Percentiles rank a stretch among this genome's conserved stretches.
These are phyloP conservation scores for Drosophila parthenogenetica DNA, from an alignment of 2,888 invertebrate species.

Conservation along the genomic window DNA sequence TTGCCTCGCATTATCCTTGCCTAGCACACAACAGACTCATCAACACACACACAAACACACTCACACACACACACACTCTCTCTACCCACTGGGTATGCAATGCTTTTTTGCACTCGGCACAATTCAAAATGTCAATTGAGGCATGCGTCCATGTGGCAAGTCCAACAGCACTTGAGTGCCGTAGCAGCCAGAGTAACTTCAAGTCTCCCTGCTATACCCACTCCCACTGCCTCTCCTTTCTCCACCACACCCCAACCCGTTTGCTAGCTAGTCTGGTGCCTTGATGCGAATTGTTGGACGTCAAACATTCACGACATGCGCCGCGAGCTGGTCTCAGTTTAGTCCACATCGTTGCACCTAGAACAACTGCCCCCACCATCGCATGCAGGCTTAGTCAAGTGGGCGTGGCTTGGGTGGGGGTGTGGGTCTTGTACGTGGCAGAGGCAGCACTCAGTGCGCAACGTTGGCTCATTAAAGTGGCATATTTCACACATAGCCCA, in stretches of 20 bases:
- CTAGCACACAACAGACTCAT: conserved; percentile 55
- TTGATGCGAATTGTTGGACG: conserved; percentile 60
- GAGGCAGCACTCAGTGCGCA: conserved; percentile 69
- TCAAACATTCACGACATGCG: conserved; percentile 61
- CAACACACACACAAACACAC: conserved; percentile 2
- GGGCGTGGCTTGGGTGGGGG: conserved; percentile 29
- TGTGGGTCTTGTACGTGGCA: conserved; percentile 7
- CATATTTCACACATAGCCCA: conserved; percentile 77
- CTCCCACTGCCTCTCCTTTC: neutral
- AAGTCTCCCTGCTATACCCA: conserved; percentile 16
- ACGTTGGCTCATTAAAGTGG: conserved; percentile 77
- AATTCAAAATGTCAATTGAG: conserved; percentile 83
- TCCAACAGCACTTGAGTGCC: conserved; percentile 72
- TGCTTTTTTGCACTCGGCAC: conserved; percentile 74
- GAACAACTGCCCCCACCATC: conserved; percentile 56
- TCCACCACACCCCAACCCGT: neutral
- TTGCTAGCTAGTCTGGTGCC: conserved; percentile 21
- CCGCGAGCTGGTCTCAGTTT: conserved; percentile 63
- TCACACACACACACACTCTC: conserved; percentile 15
- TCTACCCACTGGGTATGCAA: conserved; percentile 48
- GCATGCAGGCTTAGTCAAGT: conserved; percentile 7
- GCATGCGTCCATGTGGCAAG: conserved; percentile 67
- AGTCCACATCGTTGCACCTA: conserved; percentile 75
- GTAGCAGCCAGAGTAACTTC: conserved; percentile 33
- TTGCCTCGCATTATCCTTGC: conserved; percentile 79